Evolutionary conservation across 2,797 vertebrate genomes (phyloP).

Genomic region (Philypnodon macrostomus): DNA sequence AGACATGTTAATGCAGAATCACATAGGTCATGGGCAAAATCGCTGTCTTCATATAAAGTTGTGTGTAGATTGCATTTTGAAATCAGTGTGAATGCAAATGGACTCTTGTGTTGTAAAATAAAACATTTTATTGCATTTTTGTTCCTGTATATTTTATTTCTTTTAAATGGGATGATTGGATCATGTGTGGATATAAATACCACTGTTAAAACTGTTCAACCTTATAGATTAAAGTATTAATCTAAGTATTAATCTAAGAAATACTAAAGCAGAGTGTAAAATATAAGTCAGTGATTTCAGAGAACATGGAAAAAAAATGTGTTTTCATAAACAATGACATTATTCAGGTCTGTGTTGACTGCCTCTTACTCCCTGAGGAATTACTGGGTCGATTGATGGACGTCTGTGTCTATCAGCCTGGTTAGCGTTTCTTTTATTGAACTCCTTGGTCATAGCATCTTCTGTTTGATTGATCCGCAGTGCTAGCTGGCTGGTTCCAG

Average conservation of each 20-base stretch:
- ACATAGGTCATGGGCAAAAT: neutral
- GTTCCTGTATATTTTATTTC: conserved; percentile 9
- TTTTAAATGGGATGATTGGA: neutral
- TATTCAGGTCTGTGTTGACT: neutral
- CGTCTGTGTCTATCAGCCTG: conserved; percentile 27
- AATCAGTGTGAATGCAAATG: conserved; percentile 26
- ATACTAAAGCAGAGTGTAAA: neutral
- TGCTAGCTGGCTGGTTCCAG: neutral
- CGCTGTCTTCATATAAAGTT: conserved; percentile 12
- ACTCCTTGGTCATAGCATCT: conserved; percentile 9
- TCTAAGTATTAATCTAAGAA: no score
- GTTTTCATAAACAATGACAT: conserved; percentile 1
- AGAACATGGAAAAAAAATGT: neutral
- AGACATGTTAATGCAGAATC: conserved; percentile 12
- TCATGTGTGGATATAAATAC: no score
- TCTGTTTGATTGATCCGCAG: conserved; percentile 7
- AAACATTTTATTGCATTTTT: conserved; percentile 37
- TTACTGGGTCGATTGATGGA: conserved; percentile 30
- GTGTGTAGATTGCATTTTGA: conserved; percentile 27
- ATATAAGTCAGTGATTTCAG: conserved; percentile 2
- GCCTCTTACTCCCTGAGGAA: neutral
- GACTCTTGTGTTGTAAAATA: conserved; percentile 50
- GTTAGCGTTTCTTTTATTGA: conserved; percentile 25
- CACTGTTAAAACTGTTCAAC: no score
- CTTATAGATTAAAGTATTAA: no score